A percentile compares a stretch with the other conserved stretches of the same genome.
These are phyloP conservation scores for Ifrita kowaldi DNA, from an alignment of 2,113 vertebrate species.

Conservation along the genomic window DNA sequence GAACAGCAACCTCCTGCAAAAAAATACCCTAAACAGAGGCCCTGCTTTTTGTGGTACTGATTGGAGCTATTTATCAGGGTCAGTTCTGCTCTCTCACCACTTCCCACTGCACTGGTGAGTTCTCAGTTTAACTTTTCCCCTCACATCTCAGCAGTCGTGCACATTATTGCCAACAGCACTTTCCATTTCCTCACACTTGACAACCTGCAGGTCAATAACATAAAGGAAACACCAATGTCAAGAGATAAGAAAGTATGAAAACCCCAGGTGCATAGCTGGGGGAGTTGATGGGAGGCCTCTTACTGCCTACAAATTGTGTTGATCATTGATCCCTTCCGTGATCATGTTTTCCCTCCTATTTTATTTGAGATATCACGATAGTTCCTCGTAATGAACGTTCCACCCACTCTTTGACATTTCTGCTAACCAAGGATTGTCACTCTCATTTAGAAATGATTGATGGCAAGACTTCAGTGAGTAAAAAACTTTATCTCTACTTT, in stretches of 20 bases:
- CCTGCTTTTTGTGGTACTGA: background rate
- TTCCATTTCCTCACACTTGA: background rate
- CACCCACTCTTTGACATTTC: background rate
- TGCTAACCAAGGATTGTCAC: background rate
- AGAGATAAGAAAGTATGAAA: background rate
- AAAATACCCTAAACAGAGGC: background rate
- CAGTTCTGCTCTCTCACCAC: background rate
- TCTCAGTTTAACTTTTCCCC: background rate
- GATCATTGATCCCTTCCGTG: background rate
- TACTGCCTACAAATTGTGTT: background rate
- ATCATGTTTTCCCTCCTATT: background rate
- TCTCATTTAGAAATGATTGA: background rate
- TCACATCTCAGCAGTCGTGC: background rate
- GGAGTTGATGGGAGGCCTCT: background rate
- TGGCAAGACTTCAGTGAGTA: background rate
- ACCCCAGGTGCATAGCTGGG: accelerated
- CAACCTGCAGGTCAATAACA: background rate
- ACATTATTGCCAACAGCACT: background rate
- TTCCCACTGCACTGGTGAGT: background rate
- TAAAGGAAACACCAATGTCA: background rate
- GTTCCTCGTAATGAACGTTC: background rate
- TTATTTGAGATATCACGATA: background rate
- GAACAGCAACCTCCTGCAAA: background rate
- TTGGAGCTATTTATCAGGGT: background rate
- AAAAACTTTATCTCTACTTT: background rate